Evolutionary conservation across 1,140 invertebrate species (phyloP).

Genomic region (Bactericera cockerelli): DNA sequence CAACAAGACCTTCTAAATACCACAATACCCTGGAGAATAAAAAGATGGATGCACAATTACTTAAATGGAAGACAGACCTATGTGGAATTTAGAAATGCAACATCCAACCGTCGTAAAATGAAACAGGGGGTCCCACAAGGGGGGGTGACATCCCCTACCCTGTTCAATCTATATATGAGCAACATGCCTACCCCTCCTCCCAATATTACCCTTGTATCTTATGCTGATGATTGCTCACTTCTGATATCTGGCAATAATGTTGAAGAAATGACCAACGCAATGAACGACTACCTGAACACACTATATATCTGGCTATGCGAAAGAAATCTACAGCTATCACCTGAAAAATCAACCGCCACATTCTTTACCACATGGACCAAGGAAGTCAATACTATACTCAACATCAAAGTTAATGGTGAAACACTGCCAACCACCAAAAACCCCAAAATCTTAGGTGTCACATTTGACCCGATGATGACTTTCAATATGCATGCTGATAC

Average conservation of each 20-base stretch:
- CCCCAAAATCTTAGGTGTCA: slow-evolving; percentile 8
- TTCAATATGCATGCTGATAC: slow-evolving; percentile 12
- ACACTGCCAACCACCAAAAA: slow-evolving; percentile 1
- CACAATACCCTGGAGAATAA: slow-evolving; percentile 2
- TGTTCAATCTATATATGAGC: slow-evolving; percentile 5
- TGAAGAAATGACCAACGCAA: neutral
- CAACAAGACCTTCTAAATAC: slow-evolving; percentile 2
- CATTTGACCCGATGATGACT: neutral
- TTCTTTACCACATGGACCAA: slow-evolving; percentile 1
- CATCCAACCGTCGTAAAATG: neutral
- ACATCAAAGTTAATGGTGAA: neutral
- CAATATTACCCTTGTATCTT: neutral
- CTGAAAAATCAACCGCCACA: slow-evolving; percentile 1
- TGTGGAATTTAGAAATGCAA: slow-evolving; percentile 6
- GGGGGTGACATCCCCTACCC: slow-evolving; percentile 6
- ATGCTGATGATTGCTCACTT: neutral
- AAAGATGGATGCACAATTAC: neutral
- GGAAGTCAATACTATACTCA: neutral
- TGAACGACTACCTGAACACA: neutral
- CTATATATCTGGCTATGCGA: neutral
- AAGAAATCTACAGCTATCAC: neutral
- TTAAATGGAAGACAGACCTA: neutral
- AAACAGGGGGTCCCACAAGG: slow-evolving; percentile 2
- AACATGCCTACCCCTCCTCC: slow-evolving; percentile 4
- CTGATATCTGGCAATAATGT: neutral